phyloP scores from a whole-genome alignment of 53 echinoderm and acorn worm genomes.

The Henricia sp. region DNA sequence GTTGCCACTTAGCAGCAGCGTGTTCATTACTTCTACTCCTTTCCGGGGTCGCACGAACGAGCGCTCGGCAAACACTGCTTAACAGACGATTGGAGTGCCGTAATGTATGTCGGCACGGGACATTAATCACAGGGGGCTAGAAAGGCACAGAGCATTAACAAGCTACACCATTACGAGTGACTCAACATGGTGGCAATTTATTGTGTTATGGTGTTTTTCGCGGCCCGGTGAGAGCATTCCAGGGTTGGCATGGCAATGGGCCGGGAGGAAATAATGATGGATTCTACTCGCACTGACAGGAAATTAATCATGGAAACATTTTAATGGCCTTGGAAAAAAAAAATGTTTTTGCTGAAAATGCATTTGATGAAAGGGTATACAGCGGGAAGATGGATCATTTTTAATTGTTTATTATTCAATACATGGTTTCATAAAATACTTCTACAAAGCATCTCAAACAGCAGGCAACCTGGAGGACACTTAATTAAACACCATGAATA shows the following conservation, averaged over 20 bases:
- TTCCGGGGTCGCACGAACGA: constrained; percentile 16
- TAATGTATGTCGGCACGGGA: constrained; percentile 17
- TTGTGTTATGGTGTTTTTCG: not conserved
- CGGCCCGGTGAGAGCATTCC: constrained; percentile 29
- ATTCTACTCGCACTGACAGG: constrained; percentile 35
- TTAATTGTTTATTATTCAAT: too few species aligned
- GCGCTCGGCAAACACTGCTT: constrained; percentile 48
- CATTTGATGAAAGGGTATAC: too few species aligned
- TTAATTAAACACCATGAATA: too few species aligned
- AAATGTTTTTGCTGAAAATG: too few species aligned
- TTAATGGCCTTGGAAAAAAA: too few species aligned
- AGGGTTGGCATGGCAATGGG: constrained; percentile 30
- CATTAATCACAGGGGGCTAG: constrained; percentile 43
- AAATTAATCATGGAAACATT: constrained; percentile 51
- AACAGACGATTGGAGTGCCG: constrained; percentile 32
- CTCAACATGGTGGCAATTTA: constrained; percentile 21
- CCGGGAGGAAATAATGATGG: constrained; percentile 36
- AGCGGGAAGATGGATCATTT: too few species aligned
- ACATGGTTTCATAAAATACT: too few species aligned
- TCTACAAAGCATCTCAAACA: too few species aligned
- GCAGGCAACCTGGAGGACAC: too few species aligned
- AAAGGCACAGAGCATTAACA: constrained; percentile 24
- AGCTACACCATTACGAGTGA: constrained; percentile 19
- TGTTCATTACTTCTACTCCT: constrained; percentile 37
- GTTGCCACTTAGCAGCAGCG: constrained; percentile 34